A percentile compares a stretch with the other conserved stretches of the same genome.
Conservation (phyloP, 2,113 vertebrate genomes). For the Corythaeola cristata region DNA sequence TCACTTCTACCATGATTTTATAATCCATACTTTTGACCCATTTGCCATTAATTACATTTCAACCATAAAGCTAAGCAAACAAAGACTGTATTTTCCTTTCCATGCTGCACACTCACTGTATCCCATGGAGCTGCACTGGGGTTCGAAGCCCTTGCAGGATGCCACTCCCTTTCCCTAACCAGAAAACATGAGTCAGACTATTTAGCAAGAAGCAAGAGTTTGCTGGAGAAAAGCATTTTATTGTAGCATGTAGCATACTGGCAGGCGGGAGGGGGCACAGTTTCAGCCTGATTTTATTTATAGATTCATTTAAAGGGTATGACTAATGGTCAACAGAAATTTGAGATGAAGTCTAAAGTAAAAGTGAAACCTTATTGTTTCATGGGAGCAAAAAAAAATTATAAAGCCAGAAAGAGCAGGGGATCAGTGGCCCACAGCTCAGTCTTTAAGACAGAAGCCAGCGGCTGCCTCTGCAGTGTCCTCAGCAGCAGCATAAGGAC, state of each 20-base stretch:
- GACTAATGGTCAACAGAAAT: conserved; percentile 4
- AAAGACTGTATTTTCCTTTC: background rate
- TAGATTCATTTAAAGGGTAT: background rate
- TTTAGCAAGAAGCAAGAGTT: conserved; percentile 19
- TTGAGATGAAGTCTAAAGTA: background rate
- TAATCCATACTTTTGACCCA: background rate
- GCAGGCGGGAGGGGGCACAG: background rate
- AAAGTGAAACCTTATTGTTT: conserved; percentile 50
- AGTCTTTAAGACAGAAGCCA: background rate
- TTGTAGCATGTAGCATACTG: background rate
- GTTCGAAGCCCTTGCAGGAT: conserved; percentile 18
- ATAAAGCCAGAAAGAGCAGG: background rate
- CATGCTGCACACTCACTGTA: background rate
- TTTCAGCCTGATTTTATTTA: background rate
- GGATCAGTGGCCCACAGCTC: background rate
- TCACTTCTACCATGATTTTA: background rate
- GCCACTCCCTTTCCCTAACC: conserved; percentile 48
- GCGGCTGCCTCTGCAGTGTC: conserved; percentile 19
- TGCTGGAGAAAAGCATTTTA: background rate
- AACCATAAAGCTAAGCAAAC: background rate
- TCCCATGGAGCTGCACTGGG: background rate
- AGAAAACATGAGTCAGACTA: conserved; percentile 50
- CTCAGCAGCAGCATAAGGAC: conserved; percentile 24
- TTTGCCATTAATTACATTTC: background rate
- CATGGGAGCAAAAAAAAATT: background rate